Evolutionary conservation across 2,888 invertebrate species (phyloP), one percentile per base, ranked within the genome.

Genomic region (Hipparchia semele): DNA sequence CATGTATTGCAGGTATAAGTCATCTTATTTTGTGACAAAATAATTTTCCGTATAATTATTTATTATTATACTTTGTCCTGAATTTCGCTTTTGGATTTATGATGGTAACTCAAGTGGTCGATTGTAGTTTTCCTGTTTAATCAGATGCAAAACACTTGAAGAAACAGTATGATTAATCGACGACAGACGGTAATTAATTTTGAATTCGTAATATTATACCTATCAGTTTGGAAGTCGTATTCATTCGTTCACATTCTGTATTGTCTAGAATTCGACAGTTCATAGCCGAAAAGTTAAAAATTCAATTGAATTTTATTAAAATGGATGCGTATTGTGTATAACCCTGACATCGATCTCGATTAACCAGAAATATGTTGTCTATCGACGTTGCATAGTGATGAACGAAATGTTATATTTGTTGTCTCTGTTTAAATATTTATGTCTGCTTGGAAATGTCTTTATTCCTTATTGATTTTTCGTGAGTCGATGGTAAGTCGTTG

Each of bases 341-440:
- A 23, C 64, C 64, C 51, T 64, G 64, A 51, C 49, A 23, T 1
- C 9, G 10, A 51, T 64, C 23, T 51, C 51, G 64, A 64, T 51
- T 64, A 23, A 64, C 8, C 64, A 51, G 9, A 51, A 23, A 13
- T 49, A 13, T 51, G 9, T 23, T 51, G 64, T 23, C 49, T 23
- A 23, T 13, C 46, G 64, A 7, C 23, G 51, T 64, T 51, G 49
- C 23, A 64, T 51, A 64, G 8, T 49, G 13, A 51, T 49, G 23
- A 10, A 49, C 51, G 51, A 51, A 49, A 23, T 51, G 51, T 33
- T 49, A 23, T 9, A 23, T 9, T 49, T 12, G 46, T 64, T 49
- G 62, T 64, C 62, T 51, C 51, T 64, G 64, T 64, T 64, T 51
- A 51, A 51, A 51, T 51, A 64, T 39, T 39, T 9, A 64, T 64